These are phyloP conservation scores for Trichogramma pretiosum DNA, from an alignment of 1,140 invertebrate genomes.

Conservation along the genomic window DNA sequence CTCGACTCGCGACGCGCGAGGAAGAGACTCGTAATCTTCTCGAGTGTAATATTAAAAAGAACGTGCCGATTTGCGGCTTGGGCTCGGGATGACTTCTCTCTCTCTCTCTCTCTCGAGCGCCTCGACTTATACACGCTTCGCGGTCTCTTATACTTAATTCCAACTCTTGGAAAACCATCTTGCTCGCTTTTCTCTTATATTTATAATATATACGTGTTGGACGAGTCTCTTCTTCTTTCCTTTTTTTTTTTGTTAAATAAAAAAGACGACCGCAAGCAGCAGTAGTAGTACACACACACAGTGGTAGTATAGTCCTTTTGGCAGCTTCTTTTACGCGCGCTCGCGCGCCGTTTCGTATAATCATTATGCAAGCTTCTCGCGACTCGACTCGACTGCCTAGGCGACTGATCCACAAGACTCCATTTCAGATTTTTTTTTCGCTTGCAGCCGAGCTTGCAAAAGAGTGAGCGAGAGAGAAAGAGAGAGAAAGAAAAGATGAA, in stretches of 20 bases:
- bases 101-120: too few relatives aligned
- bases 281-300: neutral
- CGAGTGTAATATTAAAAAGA: too few relatives aligned
- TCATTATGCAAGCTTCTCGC: too few relatives aligned
- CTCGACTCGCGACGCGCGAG: too few relatives aligned
- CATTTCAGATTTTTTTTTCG: constrained; percentile 35
- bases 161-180: constrained; percentile 23
- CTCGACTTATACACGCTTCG: constrained; percentile 24
- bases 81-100: too few relatives aligned
- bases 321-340: constrained; percentile 25
- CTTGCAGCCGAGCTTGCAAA: constrained; percentile 20
- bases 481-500: neutral
- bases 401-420: constrained; percentile 36
- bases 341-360: constrained; percentile 22
- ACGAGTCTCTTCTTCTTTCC: constrained; percentile 15
- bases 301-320: constrained; percentile 2
- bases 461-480: neutral
- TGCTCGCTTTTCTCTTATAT: too few relatives aligned
- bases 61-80: too few relatives aligned
- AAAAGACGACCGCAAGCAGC: neutral
- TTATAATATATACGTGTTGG: too few relatives aligned
- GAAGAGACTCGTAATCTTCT: too few relatives aligned
- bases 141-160: constrained; percentile 20
- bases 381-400: too few relatives aligned
- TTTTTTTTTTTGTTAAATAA: constrained; percentile 8